A percentile compares a stretch with the other conserved stretches of the same genome.
phyloP scores from a whole-genome alignment of 2,113 vertebrate species.

The Pristiophorus japonicus region DNA sequence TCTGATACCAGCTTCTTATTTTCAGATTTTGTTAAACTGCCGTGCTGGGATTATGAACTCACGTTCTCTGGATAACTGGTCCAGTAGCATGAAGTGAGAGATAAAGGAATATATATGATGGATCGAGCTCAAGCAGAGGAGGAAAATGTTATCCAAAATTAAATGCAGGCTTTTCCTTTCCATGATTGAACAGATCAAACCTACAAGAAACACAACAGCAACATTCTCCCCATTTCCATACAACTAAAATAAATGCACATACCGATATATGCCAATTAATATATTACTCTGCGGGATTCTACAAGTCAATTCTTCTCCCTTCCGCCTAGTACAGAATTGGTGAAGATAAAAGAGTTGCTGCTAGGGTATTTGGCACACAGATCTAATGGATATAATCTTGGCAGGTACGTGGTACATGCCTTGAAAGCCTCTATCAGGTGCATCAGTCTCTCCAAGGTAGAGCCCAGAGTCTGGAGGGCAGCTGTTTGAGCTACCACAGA shows the following conservation, averaged over 20 bases:
- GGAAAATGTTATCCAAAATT: not conserved
- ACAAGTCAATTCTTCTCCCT: not conserved
- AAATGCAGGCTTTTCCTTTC: not conserved
- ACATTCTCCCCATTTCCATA: not conserved
- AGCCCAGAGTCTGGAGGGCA: not conserved
- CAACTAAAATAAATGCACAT: not conserved
- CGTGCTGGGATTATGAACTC: no score
- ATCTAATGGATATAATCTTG: no score
- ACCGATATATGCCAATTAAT: not conserved
- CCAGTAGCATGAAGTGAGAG: no score
- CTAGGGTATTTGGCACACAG: not conserved
- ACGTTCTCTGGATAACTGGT: no score
- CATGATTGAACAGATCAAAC: not conserved
- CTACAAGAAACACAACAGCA: not conserved
- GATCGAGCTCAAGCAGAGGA: no score
- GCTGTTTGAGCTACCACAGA: not conserved
- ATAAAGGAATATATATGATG: no score
- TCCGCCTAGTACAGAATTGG: not conserved
- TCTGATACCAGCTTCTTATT: no score
- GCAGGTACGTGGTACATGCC: not conserved
- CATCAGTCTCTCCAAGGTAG: not conserved
- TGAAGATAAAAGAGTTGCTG: not conserved
- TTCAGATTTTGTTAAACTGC: no score
- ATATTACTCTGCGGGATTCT: not conserved
- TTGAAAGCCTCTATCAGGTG: not conserved